phyloP scores from a whole-genome alignment of 2,797 vertebrate species.

The Hipposideros larvatus region DNA sequence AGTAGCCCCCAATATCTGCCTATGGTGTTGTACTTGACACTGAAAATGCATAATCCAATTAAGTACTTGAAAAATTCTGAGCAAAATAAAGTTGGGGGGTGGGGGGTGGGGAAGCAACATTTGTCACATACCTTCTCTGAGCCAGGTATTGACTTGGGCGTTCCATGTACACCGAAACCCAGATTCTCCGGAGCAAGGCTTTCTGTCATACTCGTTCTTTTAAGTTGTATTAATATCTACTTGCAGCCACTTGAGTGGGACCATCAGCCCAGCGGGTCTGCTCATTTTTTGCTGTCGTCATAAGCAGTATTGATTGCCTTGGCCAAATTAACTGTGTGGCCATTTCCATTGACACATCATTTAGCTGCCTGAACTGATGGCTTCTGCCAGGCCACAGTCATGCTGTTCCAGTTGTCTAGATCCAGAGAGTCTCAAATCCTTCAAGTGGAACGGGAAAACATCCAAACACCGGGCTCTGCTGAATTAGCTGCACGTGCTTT shows the following conservation, averaged over 20 bases:
- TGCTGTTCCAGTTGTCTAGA: not conserved
- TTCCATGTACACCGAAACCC: not conserved
- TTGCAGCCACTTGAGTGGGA: not conserved
- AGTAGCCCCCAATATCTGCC: not conserved
- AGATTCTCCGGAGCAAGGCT: not conserved
- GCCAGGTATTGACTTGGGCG: not conserved
- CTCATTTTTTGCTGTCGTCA: not conserved
- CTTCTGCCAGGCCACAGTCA: not conserved
- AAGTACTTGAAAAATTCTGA: not conserved
- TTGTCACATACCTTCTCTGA: not conserved
- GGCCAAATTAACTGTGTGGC: conserved; percentile 59
- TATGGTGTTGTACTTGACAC: not conserved
- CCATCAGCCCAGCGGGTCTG: not conserved
- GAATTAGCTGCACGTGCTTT: not conserved
- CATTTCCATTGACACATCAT: conserved; percentile 62
- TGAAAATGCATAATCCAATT: not conserved
- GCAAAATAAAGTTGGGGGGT: not conserved
- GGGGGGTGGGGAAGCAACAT: not conserved
- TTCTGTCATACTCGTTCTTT: not conserved
- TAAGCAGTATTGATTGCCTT: conserved; percentile 60
- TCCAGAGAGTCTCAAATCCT: conserved; percentile 22
- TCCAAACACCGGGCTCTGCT: not conserved
- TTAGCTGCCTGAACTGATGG: conserved; percentile 58
- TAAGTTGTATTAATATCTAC: not conserved
- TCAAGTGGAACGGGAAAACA: not conserved